Evolutionary conservation across 2,113 vertebrate genomes (phyloP).

Genomic region (Clarias magur): DNA sequence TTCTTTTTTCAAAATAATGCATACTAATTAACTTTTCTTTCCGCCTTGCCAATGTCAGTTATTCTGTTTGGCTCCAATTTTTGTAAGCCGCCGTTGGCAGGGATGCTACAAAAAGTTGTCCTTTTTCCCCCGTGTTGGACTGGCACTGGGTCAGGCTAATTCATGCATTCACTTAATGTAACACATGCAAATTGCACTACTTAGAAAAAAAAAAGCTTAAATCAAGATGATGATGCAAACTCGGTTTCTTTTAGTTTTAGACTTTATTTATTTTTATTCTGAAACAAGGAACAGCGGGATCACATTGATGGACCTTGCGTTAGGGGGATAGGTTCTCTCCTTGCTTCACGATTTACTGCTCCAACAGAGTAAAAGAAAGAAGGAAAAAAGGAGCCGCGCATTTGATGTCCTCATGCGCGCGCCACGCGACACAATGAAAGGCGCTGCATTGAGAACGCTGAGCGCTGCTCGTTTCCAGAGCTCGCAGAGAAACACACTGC

Average conservation of each 20-base stretch:
- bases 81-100: neutral
- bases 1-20: too few relatives aligned
- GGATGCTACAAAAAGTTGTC: neutral
- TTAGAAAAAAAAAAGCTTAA: neutral
- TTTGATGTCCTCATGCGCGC: conserved; percentile 33
- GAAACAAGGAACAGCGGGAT: neutral
- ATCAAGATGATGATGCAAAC: neutral
- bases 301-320: neutral
- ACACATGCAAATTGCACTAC: neutral
- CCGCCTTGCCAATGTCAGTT: neutral
- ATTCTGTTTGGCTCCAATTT: neutral
- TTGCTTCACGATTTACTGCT: neutral
- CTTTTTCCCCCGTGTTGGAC: neutral
- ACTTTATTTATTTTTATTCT: neutral
- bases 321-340: neutral
- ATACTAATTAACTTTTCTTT: neutral
- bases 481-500: conserved; percentile 38
- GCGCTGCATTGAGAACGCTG: conserved; percentile 32
- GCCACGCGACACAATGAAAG: conserved; percentile 60
- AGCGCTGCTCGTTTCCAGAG: conserved; percentile 40
- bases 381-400: conserved; percentile 3
- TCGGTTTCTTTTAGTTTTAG: neutral
- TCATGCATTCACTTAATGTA: neutral
- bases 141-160: neutral
- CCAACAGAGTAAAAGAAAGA: neutral